These are phyloP conservation scores for Rhinoderma darwinii DNA, from an alignment of 2,113 vertebrate species.

Conservation along the genomic window DNA sequence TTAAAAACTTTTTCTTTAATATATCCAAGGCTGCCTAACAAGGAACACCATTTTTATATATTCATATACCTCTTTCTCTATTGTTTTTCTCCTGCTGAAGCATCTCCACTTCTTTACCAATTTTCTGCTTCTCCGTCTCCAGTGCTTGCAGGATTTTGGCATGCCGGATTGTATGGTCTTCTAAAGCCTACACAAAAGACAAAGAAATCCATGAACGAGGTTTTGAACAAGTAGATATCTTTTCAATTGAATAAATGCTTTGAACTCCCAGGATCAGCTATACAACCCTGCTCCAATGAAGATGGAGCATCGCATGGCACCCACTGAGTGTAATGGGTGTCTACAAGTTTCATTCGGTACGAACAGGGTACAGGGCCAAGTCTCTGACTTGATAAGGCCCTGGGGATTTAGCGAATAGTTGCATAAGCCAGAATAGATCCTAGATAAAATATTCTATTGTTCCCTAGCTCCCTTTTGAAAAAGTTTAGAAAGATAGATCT, in stretches of 20 bases:
- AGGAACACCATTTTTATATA: background rate
- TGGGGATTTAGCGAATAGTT: background rate
- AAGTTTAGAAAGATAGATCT: background rate
- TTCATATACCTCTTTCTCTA: slow-evolving; percentile 57
- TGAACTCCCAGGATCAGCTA: background rate
- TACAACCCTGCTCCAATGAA: too few species aligned
- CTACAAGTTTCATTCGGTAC: too few species aligned
- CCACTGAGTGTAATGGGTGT: too few species aligned
- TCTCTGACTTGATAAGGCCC: background rate
- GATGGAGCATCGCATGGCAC: too few species aligned
- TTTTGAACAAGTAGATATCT: too few species aligned
- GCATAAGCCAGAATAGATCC: background rate
- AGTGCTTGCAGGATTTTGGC: slow-evolving; percentile 89
- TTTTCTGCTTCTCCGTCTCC: slow-evolving; percentile 91
- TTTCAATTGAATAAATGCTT: too few species aligned
- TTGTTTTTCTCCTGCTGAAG: slow-evolving; percentile 77
- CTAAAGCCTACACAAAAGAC: slow-evolving; percentile 67
- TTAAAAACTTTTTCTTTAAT: background rate
- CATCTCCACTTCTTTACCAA: slow-evolving; percentile 81
- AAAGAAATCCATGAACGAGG: background rate
- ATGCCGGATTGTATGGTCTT: slow-evolving; percentile 85
- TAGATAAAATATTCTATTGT: background rate
- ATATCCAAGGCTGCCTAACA: background rate
- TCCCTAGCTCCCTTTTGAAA: background rate
- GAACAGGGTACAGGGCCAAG: background rate